These are phyloP conservation scores for Phallusia fumigata DNA, from an alignment of 23 tunicate genomes.

Conservation along the genomic window DNA sequence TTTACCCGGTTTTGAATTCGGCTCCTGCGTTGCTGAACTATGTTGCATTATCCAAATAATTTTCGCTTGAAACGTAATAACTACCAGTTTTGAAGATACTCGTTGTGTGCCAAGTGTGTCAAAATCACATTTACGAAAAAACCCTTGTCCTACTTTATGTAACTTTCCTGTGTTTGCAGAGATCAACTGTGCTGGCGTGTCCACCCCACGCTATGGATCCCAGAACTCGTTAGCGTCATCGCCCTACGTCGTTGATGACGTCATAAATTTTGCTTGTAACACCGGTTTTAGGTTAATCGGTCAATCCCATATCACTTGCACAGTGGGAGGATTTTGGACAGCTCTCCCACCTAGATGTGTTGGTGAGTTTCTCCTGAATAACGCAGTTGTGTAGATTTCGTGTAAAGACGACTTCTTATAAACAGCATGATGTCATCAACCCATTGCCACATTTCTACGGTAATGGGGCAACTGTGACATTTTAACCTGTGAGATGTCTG, in stretches of 20 bases:
- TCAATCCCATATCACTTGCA: conserved; percentile 10
- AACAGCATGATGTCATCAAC: too few species aligned
- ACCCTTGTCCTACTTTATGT: too few species aligned
- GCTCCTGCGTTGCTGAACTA: too few species aligned
- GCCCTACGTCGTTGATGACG: background rate
- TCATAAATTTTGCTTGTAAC: conserved; percentile 1
- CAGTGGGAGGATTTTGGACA: background rate
- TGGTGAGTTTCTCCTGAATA: conserved; percentile 5
- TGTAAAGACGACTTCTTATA: too few species aligned
- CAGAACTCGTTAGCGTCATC: background rate
- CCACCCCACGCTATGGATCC: conserved; percentile 5
- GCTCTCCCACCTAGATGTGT: background rate
- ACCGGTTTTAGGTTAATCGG: conserved; percentile 8
- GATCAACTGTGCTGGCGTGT: conserved; percentile 2
- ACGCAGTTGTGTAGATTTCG: too few species aligned
- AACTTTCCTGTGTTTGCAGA: background rate
- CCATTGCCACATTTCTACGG: too few species aligned
- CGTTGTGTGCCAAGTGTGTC: too few species aligned
- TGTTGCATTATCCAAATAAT: background rate
- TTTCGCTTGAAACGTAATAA: background rate
- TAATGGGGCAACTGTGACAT: too few species aligned
- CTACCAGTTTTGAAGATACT: background rate
- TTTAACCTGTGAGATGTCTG: too few species aligned
- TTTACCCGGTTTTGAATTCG: too few species aligned
- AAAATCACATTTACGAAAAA: too few species aligned